Base-by-base conservation (phyloP, 2,797 vertebrate species). In the Parotocinclus haroldoi region DNA sequence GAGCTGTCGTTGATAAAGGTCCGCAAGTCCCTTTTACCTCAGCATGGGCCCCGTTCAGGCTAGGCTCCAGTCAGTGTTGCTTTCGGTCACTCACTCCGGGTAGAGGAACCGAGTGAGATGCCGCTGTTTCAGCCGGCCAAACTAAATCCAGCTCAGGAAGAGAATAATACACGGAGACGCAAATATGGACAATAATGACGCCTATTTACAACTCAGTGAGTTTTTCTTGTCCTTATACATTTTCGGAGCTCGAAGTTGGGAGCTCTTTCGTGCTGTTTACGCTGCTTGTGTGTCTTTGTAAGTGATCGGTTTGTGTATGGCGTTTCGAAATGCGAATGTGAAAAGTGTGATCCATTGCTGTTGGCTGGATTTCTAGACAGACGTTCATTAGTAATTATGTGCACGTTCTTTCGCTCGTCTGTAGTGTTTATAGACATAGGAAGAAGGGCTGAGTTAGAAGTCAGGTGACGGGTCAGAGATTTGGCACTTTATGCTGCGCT, bases 151-250 rank as follows among this genome's bases (percentile, higher is more conserved):
- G 46, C 68, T 76, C 73, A 68, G 79, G 81, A 78, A 83, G 81
- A 81, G 61, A 51, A 73, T 78, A 76, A 81, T 77, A 71, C 80
- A 70, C 17, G 72, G 82, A 80, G 78, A 79, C 75, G 60, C 62
- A 80, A 83, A 72, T 77, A 91, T 91, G 90, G 91, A 91, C 86
- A 87, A 81, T 61, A 84, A 83, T 86, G 88, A 91, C 81, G 80
- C 86, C 12, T 92, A 89, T 86, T 79, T 87, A 78, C 88, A 89
- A 73, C 85, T 82, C 60, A 76, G 83, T 92, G 78, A 90, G 91
- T 91, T 73, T 80, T 85, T 59, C 38, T 44, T 50, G 12, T 1
- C 0, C 63, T 52, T 51, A 3, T 42, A 7, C 17, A 45, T 17
- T 50, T 53, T 46, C 8, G 57, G 16, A 7, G 14, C 27, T 37